A percentile compares a stretch with the other conserved stretches of the same genome.
Evolutionary conservation across 2,888 invertebrate species (phyloP).

Genomic region (Coleophora flavipennella): DNA sequence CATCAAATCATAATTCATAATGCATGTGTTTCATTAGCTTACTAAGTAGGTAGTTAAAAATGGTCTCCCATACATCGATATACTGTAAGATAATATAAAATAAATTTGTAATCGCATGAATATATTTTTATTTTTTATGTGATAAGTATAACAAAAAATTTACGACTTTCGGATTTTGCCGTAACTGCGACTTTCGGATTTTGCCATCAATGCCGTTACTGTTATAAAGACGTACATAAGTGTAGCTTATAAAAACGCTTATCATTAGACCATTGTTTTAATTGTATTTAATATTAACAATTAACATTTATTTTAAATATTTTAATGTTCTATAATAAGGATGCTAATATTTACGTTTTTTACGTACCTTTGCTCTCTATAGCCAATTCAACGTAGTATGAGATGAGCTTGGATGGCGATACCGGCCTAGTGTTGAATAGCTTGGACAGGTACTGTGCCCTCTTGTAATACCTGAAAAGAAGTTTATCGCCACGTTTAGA

Average conservation of each 20-base stretch:
- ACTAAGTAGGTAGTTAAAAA: too few relatives aligned
- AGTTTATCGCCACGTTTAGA: neutral
- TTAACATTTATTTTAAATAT: neutral
- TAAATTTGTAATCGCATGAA: too few relatives aligned
- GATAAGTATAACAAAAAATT: too few relatives aligned
- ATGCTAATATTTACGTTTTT: neutral
- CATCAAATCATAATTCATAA: too few relatives aligned
- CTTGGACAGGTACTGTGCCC: conserved; percentile 32
- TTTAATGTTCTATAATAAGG: neutral
- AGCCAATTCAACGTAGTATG: conserved; percentile 38
- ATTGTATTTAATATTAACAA: neutral
- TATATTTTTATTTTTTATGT: too few relatives aligned
- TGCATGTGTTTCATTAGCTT: too few relatives aligned
- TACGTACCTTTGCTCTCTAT: conserved; percentile 41
- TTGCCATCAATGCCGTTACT: too few relatives aligned
- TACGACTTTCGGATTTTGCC: too few relatives aligned
- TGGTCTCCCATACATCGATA: too few relatives aligned
- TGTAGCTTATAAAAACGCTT: neutral
- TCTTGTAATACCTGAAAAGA: conserved; percentile 36
- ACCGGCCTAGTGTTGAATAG: conserved; percentile 34
- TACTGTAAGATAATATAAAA: too few relatives aligned
- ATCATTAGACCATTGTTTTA: neutral
- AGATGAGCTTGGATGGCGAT: conserved; percentile 29
- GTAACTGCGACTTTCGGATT: too few relatives aligned
- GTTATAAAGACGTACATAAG: neutral